Base-by-base conservation (phyloP, 2,888 invertebrate species). In the Hydropsyche betteni region DNA sequence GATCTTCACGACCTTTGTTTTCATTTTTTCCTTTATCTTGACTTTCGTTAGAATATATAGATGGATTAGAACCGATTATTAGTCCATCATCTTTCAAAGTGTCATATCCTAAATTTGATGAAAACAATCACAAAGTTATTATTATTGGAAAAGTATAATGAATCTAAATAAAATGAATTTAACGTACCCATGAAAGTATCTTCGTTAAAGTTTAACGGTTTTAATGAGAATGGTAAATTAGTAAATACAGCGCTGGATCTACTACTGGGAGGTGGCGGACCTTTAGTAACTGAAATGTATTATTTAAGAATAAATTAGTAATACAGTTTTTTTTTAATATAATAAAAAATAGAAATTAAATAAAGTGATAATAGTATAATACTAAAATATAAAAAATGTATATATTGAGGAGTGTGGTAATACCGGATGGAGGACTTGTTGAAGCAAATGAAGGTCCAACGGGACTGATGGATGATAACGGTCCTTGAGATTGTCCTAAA, bases 161-260 rank as follows among this genome's bases (percentile, higher is more conserved):
- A n/a, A 51, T 51, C n/a, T 51, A 51, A 24, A 6, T 61, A 16
- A 61, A 61, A 61, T 16, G 10, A 5, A 24, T 24, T 61, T 24
- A 4, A 36, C 10, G 85, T 82, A 88, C 88, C 87, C 80, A 87
- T 85, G 68, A 86, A 84, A 79, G 85, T 84, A 81, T 87, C 87
- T 80, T 88, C 87, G 80, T 89, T 88, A 82, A 90, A 89, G 68
- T 87, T 84, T 33, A 86, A 83, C 81, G 89, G 86, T 80, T 84
- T 85, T 72, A 88, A 87, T 61, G 86, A 84, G 84, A 92, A 92
- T 53, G 91, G 89, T 82, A 93, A 88, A 83, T 92, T 86, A 55
- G 93, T 93, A 84, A 94, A 91, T 81, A 91, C 92, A 80, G 93
- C 91, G 85, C 93, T 93, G 80, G 92, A 92, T 82, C 94, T 89